Evolutionary conservation across 1,140 invertebrate species (phyloP), one percentile per base, ranked within the genome.

Genomic region (Procambarus virginalis): DNA sequence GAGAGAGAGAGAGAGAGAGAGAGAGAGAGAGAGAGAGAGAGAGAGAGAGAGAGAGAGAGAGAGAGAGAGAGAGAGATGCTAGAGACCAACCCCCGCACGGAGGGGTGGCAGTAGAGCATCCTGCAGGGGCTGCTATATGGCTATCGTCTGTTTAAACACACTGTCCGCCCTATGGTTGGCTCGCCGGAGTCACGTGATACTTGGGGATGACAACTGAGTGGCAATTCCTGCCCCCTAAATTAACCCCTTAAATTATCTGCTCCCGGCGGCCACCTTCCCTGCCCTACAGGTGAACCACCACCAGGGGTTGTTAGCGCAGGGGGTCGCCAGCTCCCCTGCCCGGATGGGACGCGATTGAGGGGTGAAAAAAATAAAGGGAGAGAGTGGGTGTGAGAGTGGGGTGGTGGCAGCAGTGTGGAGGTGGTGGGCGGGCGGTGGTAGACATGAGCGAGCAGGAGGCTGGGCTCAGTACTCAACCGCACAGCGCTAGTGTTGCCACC

Each of bases 1-100:
- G 68, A 70, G 68, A 70, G 68, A 70, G 68, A 70, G 68, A 70
- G 68, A 70, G 68, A 70, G 68, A 70, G 68, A 22, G 68, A 70
- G 68, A 70, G 68, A 70, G 68, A 70, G 68, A 70, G 68, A 70
- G 68, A 70, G 14, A 68, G 64, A 68, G 64, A 68, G 64, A 68
- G 64, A 68, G 64, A 68, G 64, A 68, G 64, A 68, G 64, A 68
- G 64, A 68, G 64, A 68, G 64, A 68, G 64, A 68, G 64, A 68
- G 64, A 68, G 64, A 68, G 64, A 68, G 64, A 68, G 64, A 68
- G 64, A 68, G 64, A 68, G 64, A 68, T 10, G 5, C 12, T 14
- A n/a, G 14, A 17, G 20, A 17, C 64, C 10, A 4, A 17, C 10
- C 12, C 14, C 64, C 14, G 14, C 12, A 58, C 34, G 34, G 34